Conservation (phyloP, 2,888 invertebrate species). For the Zaprionus lineosus region DNA sequence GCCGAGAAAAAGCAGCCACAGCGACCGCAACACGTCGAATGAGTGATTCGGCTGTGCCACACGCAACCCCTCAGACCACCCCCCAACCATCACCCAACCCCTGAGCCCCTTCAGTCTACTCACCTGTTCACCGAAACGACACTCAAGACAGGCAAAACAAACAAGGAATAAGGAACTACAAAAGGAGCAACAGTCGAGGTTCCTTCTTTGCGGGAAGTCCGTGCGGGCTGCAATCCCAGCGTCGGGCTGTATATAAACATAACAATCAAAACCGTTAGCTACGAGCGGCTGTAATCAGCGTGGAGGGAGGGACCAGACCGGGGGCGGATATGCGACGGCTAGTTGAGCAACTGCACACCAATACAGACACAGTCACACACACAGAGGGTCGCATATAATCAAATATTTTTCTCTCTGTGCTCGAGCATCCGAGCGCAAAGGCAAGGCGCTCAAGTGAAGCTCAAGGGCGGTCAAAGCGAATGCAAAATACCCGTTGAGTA, state of each 20-base stretch:
- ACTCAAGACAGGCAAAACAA: slow-evolving; percentile 27
- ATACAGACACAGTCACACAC: too few relatives aligned
- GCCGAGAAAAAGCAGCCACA: slow-evolving; percentile 29
- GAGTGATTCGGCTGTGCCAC: slow-evolving; percentile 53
- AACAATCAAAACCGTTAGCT: slow-evolving; percentile 74
- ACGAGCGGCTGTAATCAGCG: slow-evolving; percentile 24
- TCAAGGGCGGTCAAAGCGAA: slow-evolving; percentile 41
- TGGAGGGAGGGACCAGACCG: background rate
- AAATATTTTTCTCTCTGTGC: slow-evolving; percentile 54
- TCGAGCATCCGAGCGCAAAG: slow-evolving; percentile 32
- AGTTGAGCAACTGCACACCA: slow-evolving; percentile 31
- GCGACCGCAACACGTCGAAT: slow-evolving; percentile 56
- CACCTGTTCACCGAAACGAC: slow-evolving; percentile 13
- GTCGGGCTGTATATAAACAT: slow-evolving; percentile 52
- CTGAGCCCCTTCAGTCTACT: too few relatives aligned
- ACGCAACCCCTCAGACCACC: background rate
- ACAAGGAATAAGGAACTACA: slow-evolving; percentile 22
- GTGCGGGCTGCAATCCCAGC: slow-evolving; percentile 61
- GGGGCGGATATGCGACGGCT: slow-evolving; percentile 14
- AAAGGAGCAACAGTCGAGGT: slow-evolving; percentile 39
- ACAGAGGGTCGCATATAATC: slow-evolving; percentile 63
- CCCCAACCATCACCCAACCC: too few relatives aligned
- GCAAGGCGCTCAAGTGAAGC: slow-evolving; percentile 19
- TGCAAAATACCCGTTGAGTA: too few relatives aligned
- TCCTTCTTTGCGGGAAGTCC: too few relatives aligned